Evolutionary conservation across 2,113 vertebrate species (phyloP), one percentile per base, ranked within the genome.

Genomic region (Leucopsar rothschildi): DNA sequence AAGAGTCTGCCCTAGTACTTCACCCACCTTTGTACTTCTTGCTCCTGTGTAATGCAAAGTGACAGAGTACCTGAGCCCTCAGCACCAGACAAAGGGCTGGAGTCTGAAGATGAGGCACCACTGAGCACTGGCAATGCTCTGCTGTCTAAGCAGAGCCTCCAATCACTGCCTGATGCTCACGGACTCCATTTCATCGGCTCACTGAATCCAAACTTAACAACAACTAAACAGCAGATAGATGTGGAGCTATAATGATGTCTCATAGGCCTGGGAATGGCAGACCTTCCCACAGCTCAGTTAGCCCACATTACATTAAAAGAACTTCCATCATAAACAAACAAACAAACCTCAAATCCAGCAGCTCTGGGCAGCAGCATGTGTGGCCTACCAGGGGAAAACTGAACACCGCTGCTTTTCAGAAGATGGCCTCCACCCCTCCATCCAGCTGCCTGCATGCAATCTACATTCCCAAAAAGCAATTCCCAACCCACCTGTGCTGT

Each of bases 401-500:
- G 21, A 85, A 79, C 33, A 18, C 22, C 25, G 45, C 35, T 83
- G 39, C 23, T 92, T 66, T 52, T 57, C 37, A 23, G 18, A 16
- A 9, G 44, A 49, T 33, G 37, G n/a, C 37, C n/a, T 31, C 44
- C 70, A 77, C 12, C 31, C 49, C 72, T 17, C 39, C 78, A 31
- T 15, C 28, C 23, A 82, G 71, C 88, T 57, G 49, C 31, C 15
- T 33, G 5, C 52, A 24, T 0, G 5, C 44, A 68, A 33, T 56
- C 28, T 9, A 10, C 50, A 1, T 11, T 66, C 37, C 64, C 42
- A 18, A 4, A 33, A 39, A 78, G 24, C 45, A 7, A 29, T 4
- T 72, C 9, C 57, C 35, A 53, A 94, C 98, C 70, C 95, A 99
- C 99, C 99, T 99, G 99, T 93, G 99, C 99, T 0, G 99, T 99